Conservation (phyloP, 2,797 vertebrate species). For the Gymnothorax javanicus region DNA sequence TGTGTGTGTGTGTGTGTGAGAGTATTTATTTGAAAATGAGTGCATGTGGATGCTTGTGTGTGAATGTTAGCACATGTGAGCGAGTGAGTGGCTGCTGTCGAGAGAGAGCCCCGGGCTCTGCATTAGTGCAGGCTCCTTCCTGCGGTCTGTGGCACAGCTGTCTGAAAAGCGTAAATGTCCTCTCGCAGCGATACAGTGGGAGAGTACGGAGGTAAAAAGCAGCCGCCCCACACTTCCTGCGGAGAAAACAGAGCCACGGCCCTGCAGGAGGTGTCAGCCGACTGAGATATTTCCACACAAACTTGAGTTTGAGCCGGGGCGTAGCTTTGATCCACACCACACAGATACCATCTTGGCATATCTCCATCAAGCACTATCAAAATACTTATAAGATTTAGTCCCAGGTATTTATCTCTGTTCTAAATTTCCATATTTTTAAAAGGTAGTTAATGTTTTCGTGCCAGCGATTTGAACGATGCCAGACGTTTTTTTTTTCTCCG, state of each 20-base stretch:
- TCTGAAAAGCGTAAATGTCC: not conserved
- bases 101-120: not conserved
- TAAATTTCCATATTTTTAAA: not conserved
- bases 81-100: not conserved
- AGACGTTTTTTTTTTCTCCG: not conserved
- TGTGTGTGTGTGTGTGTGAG: not conserved
- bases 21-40: not conserved
- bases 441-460: not conserved
- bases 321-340: not conserved
- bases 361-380: not conserved
- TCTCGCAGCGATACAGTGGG: not conserved
- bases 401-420: not conserved
- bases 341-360: not conserved
- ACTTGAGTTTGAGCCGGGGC: not conserved
- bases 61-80: not conserved
- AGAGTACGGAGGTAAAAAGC: not conserved
- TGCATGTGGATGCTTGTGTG: not conserved
- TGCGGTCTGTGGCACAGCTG: not conserved
- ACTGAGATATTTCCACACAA: not conserved
- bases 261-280: not conserved
- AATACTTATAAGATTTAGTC: not conserved
- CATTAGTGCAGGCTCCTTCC: not conserved
- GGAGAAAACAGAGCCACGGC: not conserved
- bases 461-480: not conserved
- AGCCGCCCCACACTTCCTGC: not conserved